Evolutionary conservation across 2,113 vertebrate genomes (phyloP).

Genomic region (Orcinus orca): DNA sequence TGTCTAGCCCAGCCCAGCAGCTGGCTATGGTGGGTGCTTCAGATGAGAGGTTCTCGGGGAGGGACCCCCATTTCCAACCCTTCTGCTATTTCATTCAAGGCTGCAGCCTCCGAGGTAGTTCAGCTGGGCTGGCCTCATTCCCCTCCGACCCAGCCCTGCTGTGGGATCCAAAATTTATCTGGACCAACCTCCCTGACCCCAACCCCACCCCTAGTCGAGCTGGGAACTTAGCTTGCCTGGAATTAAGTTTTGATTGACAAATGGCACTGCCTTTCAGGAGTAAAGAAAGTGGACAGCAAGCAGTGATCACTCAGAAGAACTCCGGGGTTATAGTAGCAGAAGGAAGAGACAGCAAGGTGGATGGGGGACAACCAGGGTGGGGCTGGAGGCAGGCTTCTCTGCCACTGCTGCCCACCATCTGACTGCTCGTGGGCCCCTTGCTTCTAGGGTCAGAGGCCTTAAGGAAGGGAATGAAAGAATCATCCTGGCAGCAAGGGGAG

Average conservation of each 20-base stretch:
- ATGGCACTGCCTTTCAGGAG: neutral
- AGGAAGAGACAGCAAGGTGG: neutral
- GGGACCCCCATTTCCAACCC: neutral
- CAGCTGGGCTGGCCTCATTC: neutral
- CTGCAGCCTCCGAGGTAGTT: neutral
- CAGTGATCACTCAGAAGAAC: neutral
- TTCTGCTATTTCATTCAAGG: neutral
- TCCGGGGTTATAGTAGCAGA: neutral
- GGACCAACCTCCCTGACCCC: neutral
- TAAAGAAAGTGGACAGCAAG: neutral
- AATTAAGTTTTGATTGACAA: neutral
- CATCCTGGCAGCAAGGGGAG: neutral
- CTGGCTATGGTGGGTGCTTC: neutral
- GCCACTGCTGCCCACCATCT: neutral
- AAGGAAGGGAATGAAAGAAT: neutral
- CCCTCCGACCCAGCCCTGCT: neutral
- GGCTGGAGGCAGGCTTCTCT: neutral
- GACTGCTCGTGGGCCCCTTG: neutral
- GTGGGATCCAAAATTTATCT: neutral
- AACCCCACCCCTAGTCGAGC: neutral
- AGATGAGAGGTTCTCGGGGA: neutral
- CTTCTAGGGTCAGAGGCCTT: neutral
- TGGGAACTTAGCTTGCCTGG: neutral
- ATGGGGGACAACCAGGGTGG: neutral
- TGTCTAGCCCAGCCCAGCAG: neutral